Percentiles rank a stretch among this genome's conserved stretches.
Evolutionary conservation across 1,140 invertebrate species (phyloP).

Genomic region (Hermetia illucens): DNA sequence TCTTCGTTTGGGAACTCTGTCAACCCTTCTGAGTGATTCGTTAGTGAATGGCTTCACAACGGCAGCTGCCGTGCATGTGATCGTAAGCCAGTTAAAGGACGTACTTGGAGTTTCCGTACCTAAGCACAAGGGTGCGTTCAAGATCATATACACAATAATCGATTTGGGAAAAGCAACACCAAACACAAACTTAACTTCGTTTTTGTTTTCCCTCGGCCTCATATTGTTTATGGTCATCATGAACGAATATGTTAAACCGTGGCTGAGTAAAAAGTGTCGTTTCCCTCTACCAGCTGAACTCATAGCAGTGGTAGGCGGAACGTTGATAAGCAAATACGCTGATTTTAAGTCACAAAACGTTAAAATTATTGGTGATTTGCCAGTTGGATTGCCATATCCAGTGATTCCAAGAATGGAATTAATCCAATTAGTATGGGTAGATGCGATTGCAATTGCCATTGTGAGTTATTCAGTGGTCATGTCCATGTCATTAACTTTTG

Average conservation of each 20-base stretch:
- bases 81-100: slow-evolving; percentile 82
- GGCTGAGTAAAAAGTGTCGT: slow-evolving; percentile 49
- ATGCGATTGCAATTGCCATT: slow-evolving; percentile 59
- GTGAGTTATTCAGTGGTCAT: slow-evolving; percentile 83
- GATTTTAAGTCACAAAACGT: slow-evolving; percentile 33
- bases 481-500: slow-evolving; percentile 86
- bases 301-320: slow-evolving; percentile 63
- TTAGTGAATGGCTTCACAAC: slow-evolving; percentile 86
- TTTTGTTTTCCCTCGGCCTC: slow-evolving; percentile 53
- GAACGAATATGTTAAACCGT: slow-evolving; percentile 71
- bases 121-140: slow-evolving; percentile 53
- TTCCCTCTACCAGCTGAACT: slow-evolving; percentile 81
- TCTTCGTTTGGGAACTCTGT: slow-evolving; percentile 66
- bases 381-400: slow-evolving; percentile 44
- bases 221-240: slow-evolving; percentile 57
- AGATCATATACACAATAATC: slow-evolving; percentile 51
- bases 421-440: slow-evolving; percentile 32
- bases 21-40: slow-evolving; percentile 73
- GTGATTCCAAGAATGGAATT: slow-evolving; percentile 34
- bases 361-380: slow-evolving; percentile 55
- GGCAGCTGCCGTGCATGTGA: slow-evolving; percentile 75
- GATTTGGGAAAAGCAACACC: slow-evolving; percentile 46
- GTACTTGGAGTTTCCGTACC: slow-evolving; percentile 60
- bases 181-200: slow-evolving; percentile 45
- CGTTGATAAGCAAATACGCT: slow-evolving; percentile 48